A percentile compares a stretch with the other conserved stretches of the same genome.
Evolutionary conservation across 2,888 invertebrate species (phyloP).

Genomic region (Helleia helle): DNA sequence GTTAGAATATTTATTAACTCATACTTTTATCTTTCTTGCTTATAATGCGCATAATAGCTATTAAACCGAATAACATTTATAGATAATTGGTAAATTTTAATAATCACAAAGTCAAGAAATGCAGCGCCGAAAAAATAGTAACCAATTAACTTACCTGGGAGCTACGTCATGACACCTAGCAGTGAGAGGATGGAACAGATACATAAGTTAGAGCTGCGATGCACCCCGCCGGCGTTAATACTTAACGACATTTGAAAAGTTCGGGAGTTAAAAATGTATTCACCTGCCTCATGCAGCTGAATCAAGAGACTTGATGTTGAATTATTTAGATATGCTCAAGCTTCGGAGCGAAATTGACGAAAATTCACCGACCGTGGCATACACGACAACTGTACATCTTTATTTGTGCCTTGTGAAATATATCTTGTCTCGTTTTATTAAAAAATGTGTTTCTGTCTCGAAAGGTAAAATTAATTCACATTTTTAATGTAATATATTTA

Average conservation of each 20-base stretch:
- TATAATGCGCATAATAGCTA: too few species aligned
- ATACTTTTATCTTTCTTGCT: too few species aligned
- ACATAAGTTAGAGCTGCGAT: conserved; percentile 2
- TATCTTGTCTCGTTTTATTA: background rate
- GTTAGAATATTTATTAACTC: too few species aligned
- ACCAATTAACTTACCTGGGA: too few species aligned
- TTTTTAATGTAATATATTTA: too few species aligned
- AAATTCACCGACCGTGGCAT: background rate
- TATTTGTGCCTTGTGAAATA: background rate
- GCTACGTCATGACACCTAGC: background rate
- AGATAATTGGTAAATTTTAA: too few species aligned
- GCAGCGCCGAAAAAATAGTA: too few species aligned
- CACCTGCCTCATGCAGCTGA: conserved; percentile 1
- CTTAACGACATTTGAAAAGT: background rate
- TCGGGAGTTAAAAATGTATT: conserved; percentile 1
- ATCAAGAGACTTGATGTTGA: background rate
- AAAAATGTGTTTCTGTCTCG: background rate
- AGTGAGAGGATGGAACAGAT: background rate
- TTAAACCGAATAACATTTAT: too few species aligned
- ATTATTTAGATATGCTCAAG: conserved; percentile 5
- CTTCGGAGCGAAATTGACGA: background rate
- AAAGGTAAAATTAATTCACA: background rate
- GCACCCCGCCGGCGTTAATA: conserved; percentile 1
- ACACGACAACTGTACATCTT: conserved; percentile 1
- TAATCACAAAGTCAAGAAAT: too few species aligned